These are phyloP conservation scores for Pentamera pediparva DNA, from an alignment of 53 echinoderm and acorn worm genomes.

Conservation along the genomic window DNA sequence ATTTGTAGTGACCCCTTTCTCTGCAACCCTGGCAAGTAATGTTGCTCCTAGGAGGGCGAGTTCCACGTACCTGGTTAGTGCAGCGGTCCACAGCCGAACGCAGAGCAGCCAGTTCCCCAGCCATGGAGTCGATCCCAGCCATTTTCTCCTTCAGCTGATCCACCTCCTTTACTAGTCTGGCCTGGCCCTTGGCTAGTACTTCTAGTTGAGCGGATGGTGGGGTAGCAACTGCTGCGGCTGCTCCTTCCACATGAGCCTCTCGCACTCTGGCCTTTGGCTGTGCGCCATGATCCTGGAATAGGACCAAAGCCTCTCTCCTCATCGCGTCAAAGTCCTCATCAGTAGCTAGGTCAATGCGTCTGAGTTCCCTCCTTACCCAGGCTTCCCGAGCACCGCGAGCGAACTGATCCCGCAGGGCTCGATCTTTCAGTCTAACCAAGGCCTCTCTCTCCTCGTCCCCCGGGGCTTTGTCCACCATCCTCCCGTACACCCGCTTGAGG, in stretches of 20 bases:
- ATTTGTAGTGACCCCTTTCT: not conserved
- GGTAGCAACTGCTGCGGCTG: not conserved
- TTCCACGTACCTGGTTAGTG: not conserved
- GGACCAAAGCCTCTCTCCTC: slow-evolving; percentile 24
- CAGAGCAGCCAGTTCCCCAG: not conserved
- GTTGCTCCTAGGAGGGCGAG: not conserved
- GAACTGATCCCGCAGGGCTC: slow-evolving; percentile 17
- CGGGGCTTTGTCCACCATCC: slow-evolving; percentile 20
- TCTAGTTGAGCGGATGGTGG: not conserved
- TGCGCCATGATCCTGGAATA: slow-evolving; percentile 23
- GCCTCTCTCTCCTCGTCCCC: slow-evolving; percentile 11
- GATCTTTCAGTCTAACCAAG: slow-evolving; percentile 5
- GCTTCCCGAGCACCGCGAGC: slow-evolving; percentile 3
- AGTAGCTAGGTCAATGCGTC: not conserved
- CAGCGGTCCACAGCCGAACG: not conserved
- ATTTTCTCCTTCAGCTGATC: not conserved
- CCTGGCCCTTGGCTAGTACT: not conserved
- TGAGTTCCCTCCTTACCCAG: slow-evolving; percentile 39
- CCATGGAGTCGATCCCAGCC: not conserved
- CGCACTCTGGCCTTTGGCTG: not conserved
- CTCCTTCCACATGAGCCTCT: not conserved
- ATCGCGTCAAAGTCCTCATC: slow-evolving; percentile 15
- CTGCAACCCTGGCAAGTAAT: not conserved
- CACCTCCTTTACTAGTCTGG: not conserved
- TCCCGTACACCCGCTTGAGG: slow-evolving; percentile 1